phyloP scores from a whole-genome alignment of 2,797 vertebrate species.

The Pempheris klunzingeri region DNA sequence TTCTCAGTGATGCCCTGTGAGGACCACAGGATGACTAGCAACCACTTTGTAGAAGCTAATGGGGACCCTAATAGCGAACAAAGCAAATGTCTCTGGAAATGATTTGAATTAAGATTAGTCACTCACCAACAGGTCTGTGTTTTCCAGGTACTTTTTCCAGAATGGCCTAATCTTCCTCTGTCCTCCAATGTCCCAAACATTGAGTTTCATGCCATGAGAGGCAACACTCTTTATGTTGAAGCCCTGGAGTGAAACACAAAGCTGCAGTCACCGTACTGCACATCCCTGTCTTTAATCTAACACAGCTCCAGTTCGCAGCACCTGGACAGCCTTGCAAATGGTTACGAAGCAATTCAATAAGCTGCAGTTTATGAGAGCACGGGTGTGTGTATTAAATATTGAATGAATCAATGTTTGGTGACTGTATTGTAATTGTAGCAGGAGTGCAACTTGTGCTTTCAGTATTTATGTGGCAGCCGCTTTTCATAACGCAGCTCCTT shows the following conservation, averaged over 20 bases:
- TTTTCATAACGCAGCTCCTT: constrained; percentile 49
- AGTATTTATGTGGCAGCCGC: constrained; percentile 29
- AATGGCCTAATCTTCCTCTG: constrained; percentile 91
- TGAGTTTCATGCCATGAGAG: constrained; percentile 91
- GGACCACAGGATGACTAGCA: not conserved
- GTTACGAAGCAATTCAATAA: constrained; percentile 24
- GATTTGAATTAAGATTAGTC: not conserved
- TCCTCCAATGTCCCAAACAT: constrained; percentile 93
- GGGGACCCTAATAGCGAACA: not conserved
- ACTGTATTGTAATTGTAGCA: constrained; percentile 11
- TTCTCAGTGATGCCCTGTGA: not conserved
- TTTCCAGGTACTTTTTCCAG: constrained; percentile 94
- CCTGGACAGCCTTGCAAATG: constrained; percentile 12
- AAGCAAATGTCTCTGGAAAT: not conserved
- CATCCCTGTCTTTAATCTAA: constrained; percentile 19
- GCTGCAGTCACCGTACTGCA: constrained; percentile 28
- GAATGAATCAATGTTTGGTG: constrained; percentile 23
- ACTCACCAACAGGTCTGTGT: constrained; percentile 91
- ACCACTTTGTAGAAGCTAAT: not conserved
- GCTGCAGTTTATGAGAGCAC: not conserved
- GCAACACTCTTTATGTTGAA: constrained; percentile 94
- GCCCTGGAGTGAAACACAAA: constrained; percentile 81
- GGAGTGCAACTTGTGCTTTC: constrained; percentile 19
- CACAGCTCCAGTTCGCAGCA: constrained; percentile 13
- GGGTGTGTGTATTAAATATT: constrained; percentile 25